phyloP scores from a whole-genome alignment of 1,140 invertebrate genomes.

The Ptiloglossa arizonensis region DNA sequence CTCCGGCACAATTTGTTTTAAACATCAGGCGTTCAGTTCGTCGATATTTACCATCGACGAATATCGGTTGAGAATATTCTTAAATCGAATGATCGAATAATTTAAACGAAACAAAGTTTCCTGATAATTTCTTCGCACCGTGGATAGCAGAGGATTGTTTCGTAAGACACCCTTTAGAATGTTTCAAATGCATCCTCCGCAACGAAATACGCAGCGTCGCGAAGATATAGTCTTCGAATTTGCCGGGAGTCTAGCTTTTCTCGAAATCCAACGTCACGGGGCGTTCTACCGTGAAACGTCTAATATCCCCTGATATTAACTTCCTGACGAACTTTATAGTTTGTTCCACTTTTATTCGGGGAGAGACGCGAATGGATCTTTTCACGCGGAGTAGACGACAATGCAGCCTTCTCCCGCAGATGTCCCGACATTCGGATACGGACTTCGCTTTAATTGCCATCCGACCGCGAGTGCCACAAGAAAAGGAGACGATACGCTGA shows the following conservation, averaged over 20 bases:
- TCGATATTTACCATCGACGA: too few species aligned
- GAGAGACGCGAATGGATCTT: constrained; percentile 14
- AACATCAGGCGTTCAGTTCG: too few species aligned
- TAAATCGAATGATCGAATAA: too few species aligned
- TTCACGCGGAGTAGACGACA: constrained; percentile 32
- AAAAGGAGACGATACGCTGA: constrained; percentile 38
- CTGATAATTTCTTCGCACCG: too few species aligned
- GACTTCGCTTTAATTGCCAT: constrained; percentile 33
- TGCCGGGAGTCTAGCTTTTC: neutral
- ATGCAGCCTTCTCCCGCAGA: constrained; percentile 49
- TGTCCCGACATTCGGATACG: constrained; percentile 15
- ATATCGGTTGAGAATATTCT: too few species aligned
- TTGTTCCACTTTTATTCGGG: constrained; percentile 43
- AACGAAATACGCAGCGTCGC: neutral
- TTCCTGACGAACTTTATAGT: constrained; percentile 23
- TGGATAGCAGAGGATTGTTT: too few species aligned
- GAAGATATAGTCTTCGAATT: constrained; percentile 9
- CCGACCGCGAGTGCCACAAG: neutral
- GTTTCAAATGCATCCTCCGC: too few species aligned
- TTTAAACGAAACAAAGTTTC: too few species aligned
- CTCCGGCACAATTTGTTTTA: too few species aligned
- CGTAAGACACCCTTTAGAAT: too few species aligned
- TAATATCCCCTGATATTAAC: constrained; percentile 31
- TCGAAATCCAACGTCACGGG: neutral
- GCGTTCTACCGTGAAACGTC: neutral